Percentiles rank a stretch among this genome's conserved stretches.
These are phyloP conservation scores for Mimas tiliae DNA, from an alignment of 2,888 invertebrate genomes.

Conservation along the genomic window DNA sequence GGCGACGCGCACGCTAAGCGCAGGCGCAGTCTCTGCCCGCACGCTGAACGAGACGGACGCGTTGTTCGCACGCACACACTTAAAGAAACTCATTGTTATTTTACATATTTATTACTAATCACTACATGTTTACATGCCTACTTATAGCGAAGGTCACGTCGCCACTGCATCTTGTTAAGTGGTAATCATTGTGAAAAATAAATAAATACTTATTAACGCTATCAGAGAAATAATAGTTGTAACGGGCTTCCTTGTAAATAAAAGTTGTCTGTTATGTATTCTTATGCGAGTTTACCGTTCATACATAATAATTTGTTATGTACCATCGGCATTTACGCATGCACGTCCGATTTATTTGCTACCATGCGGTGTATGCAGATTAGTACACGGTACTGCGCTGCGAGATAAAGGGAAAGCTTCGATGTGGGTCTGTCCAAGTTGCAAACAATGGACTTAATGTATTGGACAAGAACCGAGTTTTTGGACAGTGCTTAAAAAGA, in stretches of 20 bases:
- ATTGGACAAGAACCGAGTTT: not conserved
- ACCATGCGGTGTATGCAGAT: slow-evolving; percentile 16
- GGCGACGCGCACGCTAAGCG: slow-evolving; percentile 54
- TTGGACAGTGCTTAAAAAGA: not conserved
- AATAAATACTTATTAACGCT: slow-evolving; percentile 15
- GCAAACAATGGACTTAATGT: slow-evolving; percentile 16
- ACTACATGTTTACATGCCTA: slow-evolving; percentile 3
- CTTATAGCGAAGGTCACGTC: slow-evolving; percentile 5
- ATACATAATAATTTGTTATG: slow-evolving; percentile 48
- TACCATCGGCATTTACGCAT: slow-evolving; percentile 56
- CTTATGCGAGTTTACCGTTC: slow-evolving; percentile 47
- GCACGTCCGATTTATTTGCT: slow-evolving; percentile 35
- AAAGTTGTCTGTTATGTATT: slow-evolving; percentile 43
- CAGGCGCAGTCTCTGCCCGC: slow-evolving; percentile 57
- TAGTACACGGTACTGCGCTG: slow-evolving; percentile 2
- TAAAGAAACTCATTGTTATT: slow-evolving; percentile 4
- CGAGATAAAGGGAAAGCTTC: slow-evolving; percentile 24
- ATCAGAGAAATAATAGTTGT: slow-evolving; percentile 36
- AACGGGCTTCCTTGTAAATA: slow-evolving; percentile 46
- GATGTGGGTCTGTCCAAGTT: slow-evolving; percentile 7
- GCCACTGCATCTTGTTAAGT: slow-evolving; percentile 11
- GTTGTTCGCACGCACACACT: not conserved
- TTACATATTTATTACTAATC: slow-evolving; percentile 15
- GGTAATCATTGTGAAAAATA: slow-evolving; percentile 32
- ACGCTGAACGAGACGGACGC: slow-evolving; percentile 52